These are phyloP conservation scores for Phoebastria nigripes DNA, from an alignment of 2,797 vertebrate genomes.

Conservation along the genomic window DNA sequence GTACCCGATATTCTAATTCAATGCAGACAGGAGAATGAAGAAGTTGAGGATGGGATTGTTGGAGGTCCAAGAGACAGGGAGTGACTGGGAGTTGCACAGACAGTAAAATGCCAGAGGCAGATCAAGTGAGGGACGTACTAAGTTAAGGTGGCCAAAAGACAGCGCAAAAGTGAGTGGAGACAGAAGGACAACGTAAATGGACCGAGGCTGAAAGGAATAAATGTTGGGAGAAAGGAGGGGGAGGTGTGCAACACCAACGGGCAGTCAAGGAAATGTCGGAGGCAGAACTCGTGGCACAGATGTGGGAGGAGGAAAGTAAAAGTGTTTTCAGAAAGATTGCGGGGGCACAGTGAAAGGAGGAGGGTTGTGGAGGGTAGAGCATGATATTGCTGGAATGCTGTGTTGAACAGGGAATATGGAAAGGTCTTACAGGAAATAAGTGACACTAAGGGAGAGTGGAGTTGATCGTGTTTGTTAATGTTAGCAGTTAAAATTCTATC, in stretches of 20 bases:
- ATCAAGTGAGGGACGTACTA: not conserved
- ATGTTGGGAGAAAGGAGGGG: not conserved
- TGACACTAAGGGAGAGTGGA: not conserved
- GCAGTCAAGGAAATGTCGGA: not conserved
- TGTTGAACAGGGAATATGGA: not conserved
- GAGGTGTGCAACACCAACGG: not conserved
- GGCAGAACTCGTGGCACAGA: not conserved
- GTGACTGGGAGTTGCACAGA: not conserved
- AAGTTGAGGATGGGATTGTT: not conserved
- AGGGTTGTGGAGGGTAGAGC: not conserved
- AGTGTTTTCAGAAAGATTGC: not conserved
- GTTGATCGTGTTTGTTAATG: not conserved
- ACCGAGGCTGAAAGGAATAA: not conserved
- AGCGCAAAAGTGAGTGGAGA: not conserved
- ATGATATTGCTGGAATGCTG: not conserved
- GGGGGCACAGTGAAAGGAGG: not conserved
- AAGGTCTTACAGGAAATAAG: not conserved
- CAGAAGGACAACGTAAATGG: not conserved
- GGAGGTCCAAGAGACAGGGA: not conserved
- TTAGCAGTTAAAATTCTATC: not conserved
- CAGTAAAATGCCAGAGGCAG: not conserved
- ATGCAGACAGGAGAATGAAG: not conserved
- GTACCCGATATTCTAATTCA: not conserved
- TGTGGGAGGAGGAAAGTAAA: not conserved
- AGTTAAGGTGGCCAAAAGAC: not conserved